Conservation (phyloP, 2,888 invertebrate genomes). For the Gnatocerus cornutus region DNA sequence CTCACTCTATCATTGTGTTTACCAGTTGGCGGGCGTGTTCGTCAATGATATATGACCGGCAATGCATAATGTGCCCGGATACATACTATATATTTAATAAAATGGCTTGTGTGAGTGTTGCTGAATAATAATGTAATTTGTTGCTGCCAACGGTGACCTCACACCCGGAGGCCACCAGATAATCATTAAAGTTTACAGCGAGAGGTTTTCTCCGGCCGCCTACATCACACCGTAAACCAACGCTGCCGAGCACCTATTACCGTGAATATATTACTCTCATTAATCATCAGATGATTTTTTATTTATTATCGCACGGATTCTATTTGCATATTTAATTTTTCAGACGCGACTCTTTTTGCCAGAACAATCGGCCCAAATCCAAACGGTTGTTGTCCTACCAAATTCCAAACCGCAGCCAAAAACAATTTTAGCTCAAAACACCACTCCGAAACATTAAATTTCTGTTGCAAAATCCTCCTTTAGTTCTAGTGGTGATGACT, state of each 20-base stretch:
- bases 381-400: neutral
- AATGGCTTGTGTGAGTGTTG: conserved; percentile 64
- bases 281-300: conserved; percentile 60
- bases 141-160: conserved; percentile 67
- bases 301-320: conserved; percentile 51
- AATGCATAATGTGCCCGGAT: conserved; percentile 66
- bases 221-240: conserved; percentile 63
- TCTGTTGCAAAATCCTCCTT: too few species aligned
- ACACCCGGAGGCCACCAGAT: conserved; percentile 64
- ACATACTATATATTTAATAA: conserved; percentile 65
- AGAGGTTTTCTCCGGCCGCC: conserved; percentile 64
- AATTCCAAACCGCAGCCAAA: too few species aligned
- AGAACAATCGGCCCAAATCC: neutral
- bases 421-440: too few species aligned
- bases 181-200: conserved; percentile 65
- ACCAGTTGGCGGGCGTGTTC: conserved; percentile 66
- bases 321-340: conserved; percentile 54
- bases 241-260: conserved; percentile 59
- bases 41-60: conserved; percentile 64
- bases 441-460: too few species aligned
- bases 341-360: neutral
- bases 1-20: conserved; percentile 66
- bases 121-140: conserved; percentile 68
- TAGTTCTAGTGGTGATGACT: too few species aligned
- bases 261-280: conserved; percentile 59